Evolutionary conservation across 2,888 invertebrate genomes (phyloP).

Genomic region (Thymelicus lineola): DNA sequence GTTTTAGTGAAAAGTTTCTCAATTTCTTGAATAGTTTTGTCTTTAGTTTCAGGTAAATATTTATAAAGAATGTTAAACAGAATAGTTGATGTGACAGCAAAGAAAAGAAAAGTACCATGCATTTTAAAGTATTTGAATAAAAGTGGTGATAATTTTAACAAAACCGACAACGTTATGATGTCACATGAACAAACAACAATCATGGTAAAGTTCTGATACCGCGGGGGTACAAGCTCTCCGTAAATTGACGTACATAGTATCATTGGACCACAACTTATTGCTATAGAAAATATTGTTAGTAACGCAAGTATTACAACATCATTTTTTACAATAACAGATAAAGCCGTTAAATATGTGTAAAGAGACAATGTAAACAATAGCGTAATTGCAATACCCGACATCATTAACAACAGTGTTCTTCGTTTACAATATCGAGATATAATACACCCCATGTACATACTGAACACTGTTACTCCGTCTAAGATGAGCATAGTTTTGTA

Average conservation of each 20-base stretch:
- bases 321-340: conserved; percentile 43
- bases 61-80: conserved; percentile 37
- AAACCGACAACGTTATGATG: background rate
- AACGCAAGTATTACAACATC: conserved; percentile 52
- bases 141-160: background rate
- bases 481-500: conserved; percentile 45
- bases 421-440: conserved; percentile 48
- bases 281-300: conserved; percentile 56
- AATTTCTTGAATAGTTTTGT: conserved; percentile 49
- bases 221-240: conserved; percentile 38
- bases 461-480: conserved; percentile 46
- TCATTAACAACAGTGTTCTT: conserved; percentile 48
- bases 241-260: conserved; percentile 50
- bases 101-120: conserved; percentile 7
- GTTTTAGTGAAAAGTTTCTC: conserved; percentile 26
- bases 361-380: conserved; percentile 43
- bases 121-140: background rate
- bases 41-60: conserved; percentile 49
- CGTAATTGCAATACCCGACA: conserved; percentile 42
- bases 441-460: conserved; percentile 62
- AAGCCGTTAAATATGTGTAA: conserved; percentile 45
- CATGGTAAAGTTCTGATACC: conserved; percentile 17
- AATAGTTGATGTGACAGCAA: conserved; percentile 13
- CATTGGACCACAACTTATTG: conserved; percentile 56
- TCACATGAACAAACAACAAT: background rate